Base-by-base conservation (phyloP, 1,140 invertebrate genomes). In the Lepeophtheirus salmonis region DNA sequence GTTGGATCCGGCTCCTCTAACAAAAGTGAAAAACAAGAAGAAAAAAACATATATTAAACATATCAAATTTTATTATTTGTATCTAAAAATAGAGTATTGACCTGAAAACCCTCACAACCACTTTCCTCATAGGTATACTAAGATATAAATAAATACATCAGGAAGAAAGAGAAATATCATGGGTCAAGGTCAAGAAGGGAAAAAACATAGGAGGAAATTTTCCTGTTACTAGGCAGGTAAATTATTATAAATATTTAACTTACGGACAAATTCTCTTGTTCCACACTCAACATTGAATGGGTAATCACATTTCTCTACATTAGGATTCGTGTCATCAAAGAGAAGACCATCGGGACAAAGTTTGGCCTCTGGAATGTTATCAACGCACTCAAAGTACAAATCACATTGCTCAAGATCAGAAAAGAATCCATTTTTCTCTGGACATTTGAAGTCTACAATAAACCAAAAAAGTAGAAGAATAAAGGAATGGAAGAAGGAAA, bases 331-430 rank as follows among this genome's bases (percentile, higher is more conserved):
- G 51, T 68, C 78, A 68, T 88, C 86, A 71, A 84, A 89, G 0
- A 84, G 71, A 1, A 89, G 72, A 48, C 87, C 86, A 66, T 89
- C 86, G 0, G 84, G 83, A 63, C 87, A 89, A 1, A 82, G 65
- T 67, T 85, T 84, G 67, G 84, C 77, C 66, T 83, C 79, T 0
- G 79, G 68, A 2, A 61, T 18, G 20, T 84, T 84, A 63, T 89
- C 81, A 65, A 78, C 70, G 72, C 87, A 90, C 60, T 82, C 81
- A 69, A 89, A 86, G 68, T 89, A 91, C 69, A 76, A 78, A 65
- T 88, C 85, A 67, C 85, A 87, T 66, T 84, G 83, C 12, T 75
- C 75, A 0, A 77, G 66, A 2, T 83, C 75, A 0, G 83, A 72
- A 65, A 78, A 83, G 25, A 80, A 75, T 55, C 82, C 83, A 62